These are phyloP conservation scores for Actinia equina DNA, from an alignment of 64 coral and sea anemone species.

Conservation along the genomic window DNA sequence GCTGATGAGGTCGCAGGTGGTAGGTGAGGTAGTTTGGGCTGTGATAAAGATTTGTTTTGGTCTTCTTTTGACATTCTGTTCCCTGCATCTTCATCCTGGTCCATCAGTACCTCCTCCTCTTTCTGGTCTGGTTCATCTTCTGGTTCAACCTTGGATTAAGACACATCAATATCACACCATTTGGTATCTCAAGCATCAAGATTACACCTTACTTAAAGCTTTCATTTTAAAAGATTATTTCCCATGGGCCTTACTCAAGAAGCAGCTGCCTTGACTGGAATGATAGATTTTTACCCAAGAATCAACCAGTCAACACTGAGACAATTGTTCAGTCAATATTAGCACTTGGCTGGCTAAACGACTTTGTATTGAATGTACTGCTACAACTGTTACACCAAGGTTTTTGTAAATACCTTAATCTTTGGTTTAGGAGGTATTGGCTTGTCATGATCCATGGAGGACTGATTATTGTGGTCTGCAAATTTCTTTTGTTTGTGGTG, in stretches of 20 bases:
- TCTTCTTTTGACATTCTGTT: slow-evolving; percentile 62
- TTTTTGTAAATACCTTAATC: slow-evolving; percentile 43
- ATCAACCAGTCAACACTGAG: no score
- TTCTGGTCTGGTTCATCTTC: slow-evolving; percentile 45
- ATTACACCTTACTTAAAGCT: no score
- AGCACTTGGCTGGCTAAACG: no score
- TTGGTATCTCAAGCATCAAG: not conserved
- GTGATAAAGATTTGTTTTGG: not conserved
- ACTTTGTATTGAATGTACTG: no score
- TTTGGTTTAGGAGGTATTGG: slow-evolving; percentile 37
- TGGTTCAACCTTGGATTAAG: slow-evolving; percentile 61
- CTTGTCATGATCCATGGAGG: slow-evolving; percentile 1
- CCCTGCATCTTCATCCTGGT: slow-evolving; percentile 67
- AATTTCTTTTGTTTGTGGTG: slow-evolving; percentile 21
- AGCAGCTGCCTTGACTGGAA: no score
- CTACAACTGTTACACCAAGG: not conserved
- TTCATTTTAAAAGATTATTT: no score
- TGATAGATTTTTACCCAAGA: no score
- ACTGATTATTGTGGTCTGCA: not conserved
- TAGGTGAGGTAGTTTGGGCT: not conserved
- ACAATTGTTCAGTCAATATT: no score
- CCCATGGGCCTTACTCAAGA: no score
- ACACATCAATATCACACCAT: not conserved
- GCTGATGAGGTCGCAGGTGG: not conserved
- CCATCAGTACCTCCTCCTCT: slow-evolving; percentile 67